These are phyloP conservation scores for Machimus atricapillus DNA, from an alignment of 2,888 invertebrate genomes.

Conservation along the genomic window DNA sequence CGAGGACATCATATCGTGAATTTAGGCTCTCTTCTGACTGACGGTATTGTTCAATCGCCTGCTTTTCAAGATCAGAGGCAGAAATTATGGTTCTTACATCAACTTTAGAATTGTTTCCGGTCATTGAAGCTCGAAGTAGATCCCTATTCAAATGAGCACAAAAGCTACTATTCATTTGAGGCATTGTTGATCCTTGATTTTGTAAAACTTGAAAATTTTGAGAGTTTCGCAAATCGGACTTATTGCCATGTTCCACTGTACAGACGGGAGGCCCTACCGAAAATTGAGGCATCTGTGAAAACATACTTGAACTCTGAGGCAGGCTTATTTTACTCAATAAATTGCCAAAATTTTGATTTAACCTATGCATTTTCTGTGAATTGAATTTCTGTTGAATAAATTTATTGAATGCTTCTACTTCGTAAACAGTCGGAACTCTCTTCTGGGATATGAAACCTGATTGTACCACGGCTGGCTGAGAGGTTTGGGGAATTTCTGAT, in stretches of 20 bases:
- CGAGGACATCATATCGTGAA: conserved; percentile 42
- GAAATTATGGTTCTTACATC: conserved; percentile 40
- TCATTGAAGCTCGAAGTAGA: neutral
- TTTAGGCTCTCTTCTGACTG: conserved; percentile 44
- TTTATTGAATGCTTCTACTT: neutral
- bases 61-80: conserved; percentile 43
- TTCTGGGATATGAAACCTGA: neutral
- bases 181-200: neutral
- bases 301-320: neutral
- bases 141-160: neutral
- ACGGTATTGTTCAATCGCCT: conserved; percentile 45
- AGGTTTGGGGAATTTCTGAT: neutral
- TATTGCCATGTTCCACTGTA: neutral
- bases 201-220: neutral
- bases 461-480: neutral
- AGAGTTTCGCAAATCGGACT: neutral
- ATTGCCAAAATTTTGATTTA: neutral
- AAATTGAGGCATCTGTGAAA: neutral
- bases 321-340: neutral
- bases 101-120: neutral
- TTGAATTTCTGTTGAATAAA: neutral
- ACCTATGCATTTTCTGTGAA: neutral
- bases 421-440: neutral
- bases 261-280: neutral
- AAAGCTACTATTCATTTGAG: neutral